Evolutionary conservation across 1,140 invertebrate genomes (phyloP).

Genomic region (Cyclargus thomasi): DNA sequence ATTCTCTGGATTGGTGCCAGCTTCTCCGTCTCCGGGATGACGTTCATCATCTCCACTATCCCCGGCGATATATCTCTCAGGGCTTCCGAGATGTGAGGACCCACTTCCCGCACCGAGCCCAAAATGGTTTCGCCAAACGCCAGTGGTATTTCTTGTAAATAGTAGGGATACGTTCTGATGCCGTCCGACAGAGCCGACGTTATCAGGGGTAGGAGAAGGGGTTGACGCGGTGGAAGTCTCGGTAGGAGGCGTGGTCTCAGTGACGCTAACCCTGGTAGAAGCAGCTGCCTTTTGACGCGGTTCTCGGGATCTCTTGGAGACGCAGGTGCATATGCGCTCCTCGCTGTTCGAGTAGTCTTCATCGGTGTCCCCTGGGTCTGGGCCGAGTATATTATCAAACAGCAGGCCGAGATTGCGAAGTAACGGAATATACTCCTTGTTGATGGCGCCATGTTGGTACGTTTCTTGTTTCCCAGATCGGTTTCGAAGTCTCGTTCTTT

Average conservation of each 20-base stretch:
- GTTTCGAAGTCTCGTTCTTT: conserved; percentile 35
- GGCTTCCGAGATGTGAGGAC: conserved; percentile 58
- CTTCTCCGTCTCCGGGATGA: conserved; percentile 47
- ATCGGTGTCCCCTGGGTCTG: conserved; percentile 40
- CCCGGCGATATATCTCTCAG: conserved; percentile 63
- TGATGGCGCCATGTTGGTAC: conserved; percentile 41
- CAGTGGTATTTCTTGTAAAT: conserved; percentile 66
- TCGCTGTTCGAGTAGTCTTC: conserved; percentile 28
- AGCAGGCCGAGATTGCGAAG: conserved; percentile 58
- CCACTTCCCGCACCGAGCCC: conserved; percentile 59
- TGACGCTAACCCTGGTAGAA: conserved; percentile 44
- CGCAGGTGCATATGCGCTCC: conserved; percentile 36
- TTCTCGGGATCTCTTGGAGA: conserved; percentile 28
- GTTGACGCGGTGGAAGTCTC: conserved; percentile 50
- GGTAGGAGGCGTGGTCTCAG: conserved; percentile 39
- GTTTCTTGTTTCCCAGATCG: conserved; percentile 45
- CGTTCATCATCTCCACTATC: conserved; percentile 62
- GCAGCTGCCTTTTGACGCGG: conserved; percentile 53
- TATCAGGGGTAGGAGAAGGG: conserved; percentile 57
- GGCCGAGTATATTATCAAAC: conserved; percentile 58
- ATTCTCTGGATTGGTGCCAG: conserved; percentile 48
- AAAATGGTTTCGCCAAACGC: conserved; percentile 64
- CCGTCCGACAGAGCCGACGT: conserved; percentile 59
- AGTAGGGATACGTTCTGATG: conserved; percentile 65
- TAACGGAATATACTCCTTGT: conserved; percentile 54